Conservation (phyloP, 64 coral and sea anemone genomes). For the Hydrozoanthus tunicans region DNA sequence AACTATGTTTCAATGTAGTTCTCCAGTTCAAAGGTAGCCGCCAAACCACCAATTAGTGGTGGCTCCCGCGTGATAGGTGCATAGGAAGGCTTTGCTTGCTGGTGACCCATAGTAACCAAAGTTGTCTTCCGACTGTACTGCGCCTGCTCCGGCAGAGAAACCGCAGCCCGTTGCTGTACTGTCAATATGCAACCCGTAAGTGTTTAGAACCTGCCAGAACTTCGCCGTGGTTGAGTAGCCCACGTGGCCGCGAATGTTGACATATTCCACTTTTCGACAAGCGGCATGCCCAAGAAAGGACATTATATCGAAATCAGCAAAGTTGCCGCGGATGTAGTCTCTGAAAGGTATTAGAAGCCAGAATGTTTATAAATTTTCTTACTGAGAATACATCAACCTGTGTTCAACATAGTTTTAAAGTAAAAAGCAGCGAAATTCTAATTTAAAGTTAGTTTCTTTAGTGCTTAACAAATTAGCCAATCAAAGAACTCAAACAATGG, state of each 20-base stretch:
- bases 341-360: background rate
- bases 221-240: background rate
- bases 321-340: background rate
- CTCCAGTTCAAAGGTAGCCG: background rate
- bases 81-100: background rate
- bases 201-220: slow-evolving; percentile 6
- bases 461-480: no score
- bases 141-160: background rate
- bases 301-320: background rate
- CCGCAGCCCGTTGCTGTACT: background rate
- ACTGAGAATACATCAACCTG: background rate
- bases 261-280: slow-evolving; percentile 12
- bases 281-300: background rate
- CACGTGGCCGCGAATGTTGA: slow-evolving; percentile 22
- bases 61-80: background rate
- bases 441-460: no score
- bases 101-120: background rate
- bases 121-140: background rate
- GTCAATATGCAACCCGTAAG: background rate
- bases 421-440: no score
- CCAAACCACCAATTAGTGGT: slow-evolving; percentile 31
- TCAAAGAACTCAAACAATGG: no score
- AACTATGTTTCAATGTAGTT: no score
- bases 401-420: background rate
- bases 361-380: background rate